A percentile compares a stretch with the other conserved stretches of the same genome.
Evolutionary conservation across 2,888 invertebrate species (phyloP).

Genomic region (Dasypolia templi): DNA sequence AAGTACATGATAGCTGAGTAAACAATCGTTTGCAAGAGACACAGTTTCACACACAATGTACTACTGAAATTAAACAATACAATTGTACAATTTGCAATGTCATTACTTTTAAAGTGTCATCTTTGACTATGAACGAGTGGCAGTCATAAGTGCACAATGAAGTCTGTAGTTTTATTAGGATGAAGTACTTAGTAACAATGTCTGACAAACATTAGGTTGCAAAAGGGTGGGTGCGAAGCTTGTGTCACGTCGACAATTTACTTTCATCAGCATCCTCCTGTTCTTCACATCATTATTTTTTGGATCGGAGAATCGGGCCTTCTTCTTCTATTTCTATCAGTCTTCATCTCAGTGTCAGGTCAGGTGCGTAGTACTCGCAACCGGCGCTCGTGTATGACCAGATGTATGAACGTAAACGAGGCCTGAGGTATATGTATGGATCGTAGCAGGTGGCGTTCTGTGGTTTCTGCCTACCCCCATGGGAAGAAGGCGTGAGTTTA

Average conservation of each 20-base stretch:
- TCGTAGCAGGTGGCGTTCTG: too few species aligned
- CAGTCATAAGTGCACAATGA: slow-evolving; percentile 1
- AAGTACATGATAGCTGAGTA: neutral
- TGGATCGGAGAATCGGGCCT: neutral
- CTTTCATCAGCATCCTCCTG: neutral
- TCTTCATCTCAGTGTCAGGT: too few species aligned
- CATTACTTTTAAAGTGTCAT: slow-evolving; percentile 6
- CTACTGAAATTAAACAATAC: neutral
- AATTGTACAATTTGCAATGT: neutral
- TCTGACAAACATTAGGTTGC: slow-evolving; percentile 1
- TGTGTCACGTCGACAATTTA: neutral
- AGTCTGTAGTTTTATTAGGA: slow-evolving; percentile 23
- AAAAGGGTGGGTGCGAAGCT: neutral
- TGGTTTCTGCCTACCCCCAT: too few species aligned
- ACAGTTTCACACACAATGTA: neutral
- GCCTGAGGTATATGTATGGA: too few species aligned
- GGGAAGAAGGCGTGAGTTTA: too few species aligned
- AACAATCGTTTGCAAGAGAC: neutral
- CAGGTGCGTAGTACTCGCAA: too few species aligned
- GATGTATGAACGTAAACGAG: too few species aligned
- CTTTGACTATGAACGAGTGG: neutral
- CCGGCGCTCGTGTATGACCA: too few species aligned
- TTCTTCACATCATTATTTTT: neutral
- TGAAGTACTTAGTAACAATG: slow-evolving; percentile 3
- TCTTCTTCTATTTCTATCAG: neutral